Conservation (phyloP, 2,797 vertebrate species). For the Anabacerthia variegaticeps region DNA sequence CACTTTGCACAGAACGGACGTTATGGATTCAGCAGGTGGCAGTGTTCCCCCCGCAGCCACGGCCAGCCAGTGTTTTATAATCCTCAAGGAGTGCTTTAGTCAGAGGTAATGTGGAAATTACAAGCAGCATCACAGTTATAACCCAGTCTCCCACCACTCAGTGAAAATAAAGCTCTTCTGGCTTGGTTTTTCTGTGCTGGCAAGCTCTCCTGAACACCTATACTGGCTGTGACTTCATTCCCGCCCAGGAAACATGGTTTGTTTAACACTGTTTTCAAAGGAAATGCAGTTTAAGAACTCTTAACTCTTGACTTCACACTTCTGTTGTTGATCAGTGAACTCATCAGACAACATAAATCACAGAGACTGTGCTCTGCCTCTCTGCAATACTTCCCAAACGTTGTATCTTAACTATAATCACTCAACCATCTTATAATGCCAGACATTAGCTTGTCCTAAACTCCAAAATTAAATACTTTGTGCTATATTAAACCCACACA, state of each 20-base stretch:
- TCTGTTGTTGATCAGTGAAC: not conserved
- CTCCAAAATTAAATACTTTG: not conserved
- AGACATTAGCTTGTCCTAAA: not conserved
- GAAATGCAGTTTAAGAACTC: not conserved
- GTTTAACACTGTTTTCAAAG: not conserved
- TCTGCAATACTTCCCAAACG: not conserved
- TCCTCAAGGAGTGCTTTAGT: not conserved
- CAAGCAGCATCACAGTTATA: not conserved
- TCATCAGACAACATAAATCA: not conserved
- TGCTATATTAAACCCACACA: not conserved
- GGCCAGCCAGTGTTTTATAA: not conserved
- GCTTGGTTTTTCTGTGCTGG: not conserved
- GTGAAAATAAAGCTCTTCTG: not conserved
- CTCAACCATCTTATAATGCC: not conserved
- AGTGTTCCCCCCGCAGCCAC: conserved; percentile 6
- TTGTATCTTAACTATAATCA: not conserved
- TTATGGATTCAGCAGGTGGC: conserved; percentile 48
- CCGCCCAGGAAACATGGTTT: not conserved
- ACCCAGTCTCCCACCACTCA: not conserved
- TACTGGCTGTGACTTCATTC: not conserved
- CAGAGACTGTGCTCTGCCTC: accelerated
- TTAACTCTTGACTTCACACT: not conserved
- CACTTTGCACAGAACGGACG: not conserved
- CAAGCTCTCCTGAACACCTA: not conserved
- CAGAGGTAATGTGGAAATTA: not conserved